Percentiles rank a stretch among this genome's conserved stretches.
Conservation (phyloP, 2,888 invertebrate species). For the Elegia similella region DNA sequence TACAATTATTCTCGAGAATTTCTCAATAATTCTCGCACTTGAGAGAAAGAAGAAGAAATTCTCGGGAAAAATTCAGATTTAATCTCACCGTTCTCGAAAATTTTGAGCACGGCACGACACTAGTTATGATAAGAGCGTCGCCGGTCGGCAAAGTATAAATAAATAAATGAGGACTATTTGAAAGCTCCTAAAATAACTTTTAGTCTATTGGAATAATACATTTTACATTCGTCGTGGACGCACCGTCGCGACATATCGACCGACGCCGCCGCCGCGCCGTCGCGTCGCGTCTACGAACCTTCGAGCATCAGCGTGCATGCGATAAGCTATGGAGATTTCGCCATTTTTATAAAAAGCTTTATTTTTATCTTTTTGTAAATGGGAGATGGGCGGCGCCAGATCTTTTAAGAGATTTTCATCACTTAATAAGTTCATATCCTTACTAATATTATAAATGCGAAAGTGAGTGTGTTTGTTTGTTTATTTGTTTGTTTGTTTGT, state of each 20-base stretch:
- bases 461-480: no score
- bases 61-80: no score
- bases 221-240: slow-evolving; percentile 10
- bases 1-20: no score
- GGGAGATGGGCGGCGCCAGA: not conserved
- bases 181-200: not conserved
- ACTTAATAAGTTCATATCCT: not conserved
- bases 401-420: not conserved
- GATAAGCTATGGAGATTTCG: not conserved
- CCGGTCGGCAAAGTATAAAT: no score
- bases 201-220: slow-evolving; percentile 8
- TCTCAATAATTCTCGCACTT: no score
- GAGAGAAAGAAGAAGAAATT: no score
- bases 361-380: not conserved
- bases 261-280: slow-evolving; percentile 38
- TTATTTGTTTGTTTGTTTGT: no score
- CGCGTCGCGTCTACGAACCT: slow-evolving; percentile 23
- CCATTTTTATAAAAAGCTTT: not conserved
- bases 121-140: no score
- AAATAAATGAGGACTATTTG: not conserved
- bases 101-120: no score
- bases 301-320: not conserved
- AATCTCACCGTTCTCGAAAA: no score
- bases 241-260: slow-evolving; percentile 69
- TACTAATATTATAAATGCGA: no score